These are phyloP conservation scores for Yponomeuta sedellus DNA, from an alignment of 2,888 invertebrate species.

Conservation along the genomic window DNA sequence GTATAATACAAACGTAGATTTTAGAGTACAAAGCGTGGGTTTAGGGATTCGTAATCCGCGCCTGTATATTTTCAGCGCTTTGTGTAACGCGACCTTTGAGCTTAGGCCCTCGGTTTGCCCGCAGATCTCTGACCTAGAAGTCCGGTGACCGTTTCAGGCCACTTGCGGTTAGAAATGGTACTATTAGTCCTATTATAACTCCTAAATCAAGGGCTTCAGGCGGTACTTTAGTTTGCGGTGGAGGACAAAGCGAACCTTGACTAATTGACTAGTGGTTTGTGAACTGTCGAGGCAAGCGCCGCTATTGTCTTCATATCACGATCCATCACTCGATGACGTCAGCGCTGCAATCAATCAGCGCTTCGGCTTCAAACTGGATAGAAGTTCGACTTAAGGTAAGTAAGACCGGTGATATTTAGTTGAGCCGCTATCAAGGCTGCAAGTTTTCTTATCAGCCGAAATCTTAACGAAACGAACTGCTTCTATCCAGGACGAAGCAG, in stretches of 20 bases:
- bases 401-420: too few species aligned
- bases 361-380: background rate
- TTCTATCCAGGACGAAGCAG: too few species aligned
- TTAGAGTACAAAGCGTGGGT: background rate
- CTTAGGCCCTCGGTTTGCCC: background rate
- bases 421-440: too few species aligned
- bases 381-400: too few species aligned
- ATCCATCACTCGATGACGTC: background rate
- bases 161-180: background rate
- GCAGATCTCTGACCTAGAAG: background rate
- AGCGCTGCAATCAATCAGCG: background rate
- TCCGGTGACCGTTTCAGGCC: background rate
- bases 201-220: background rate
- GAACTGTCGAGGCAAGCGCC: background rate
- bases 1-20: background rate
- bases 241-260: background rate
- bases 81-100: background rate
- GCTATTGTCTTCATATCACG: slow-evolving; percentile 3
- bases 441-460: too few species aligned
- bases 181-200: background rate
- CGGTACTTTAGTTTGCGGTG: background rate
- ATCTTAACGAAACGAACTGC: too few species aligned
- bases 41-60: background rate
- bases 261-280: background rate
- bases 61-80: background rate